phyloP scores from a whole-genome alignment of 2,888 invertebrate species.

The Cactoblastis cactorum region DNA sequence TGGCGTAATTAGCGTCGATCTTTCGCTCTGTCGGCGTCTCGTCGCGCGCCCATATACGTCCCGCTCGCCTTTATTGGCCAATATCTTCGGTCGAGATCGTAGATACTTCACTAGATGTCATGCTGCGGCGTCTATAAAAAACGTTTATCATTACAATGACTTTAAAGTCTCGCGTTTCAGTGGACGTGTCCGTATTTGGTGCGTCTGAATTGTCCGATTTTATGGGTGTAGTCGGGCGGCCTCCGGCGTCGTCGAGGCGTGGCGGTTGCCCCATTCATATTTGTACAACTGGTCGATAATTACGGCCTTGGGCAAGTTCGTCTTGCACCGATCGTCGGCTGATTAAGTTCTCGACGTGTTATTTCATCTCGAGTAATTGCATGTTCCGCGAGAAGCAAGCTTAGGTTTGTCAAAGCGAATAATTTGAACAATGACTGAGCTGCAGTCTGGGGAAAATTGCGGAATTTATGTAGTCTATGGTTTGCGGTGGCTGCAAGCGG shows the following conservation, averaged over 20 bases:
- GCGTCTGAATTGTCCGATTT: slow-evolving; percentile 27
- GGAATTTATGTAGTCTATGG: slow-evolving; percentile 33
- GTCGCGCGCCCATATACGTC: slow-evolving; percentile 53
- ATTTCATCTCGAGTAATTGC: slow-evolving; percentile 46
- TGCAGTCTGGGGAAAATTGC: slow-evolving; percentile 32
- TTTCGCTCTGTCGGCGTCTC: slow-evolving; percentile 58
- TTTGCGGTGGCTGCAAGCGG: slow-evolving; percentile 24
- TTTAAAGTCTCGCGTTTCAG: slow-evolving; percentile 1
- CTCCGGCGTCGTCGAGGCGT: slow-evolving; percentile 40
- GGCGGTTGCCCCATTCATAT: slow-evolving; percentile 59
- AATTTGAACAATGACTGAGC: slow-evolving; percentile 27
- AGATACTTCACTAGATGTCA: slow-evolving; percentile 59
- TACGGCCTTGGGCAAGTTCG: slow-evolving; percentile 44
- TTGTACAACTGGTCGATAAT: slow-evolving; percentile 67
- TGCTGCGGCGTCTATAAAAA: slow-evolving; percentile 43
- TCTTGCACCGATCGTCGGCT: slow-evolving; percentile 47
- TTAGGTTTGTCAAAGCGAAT: slow-evolving; percentile 24
- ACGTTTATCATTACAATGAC: slow-evolving; percentile 30
- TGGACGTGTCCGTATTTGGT: slow-evolving; percentile 26
- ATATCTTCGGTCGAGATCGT: slow-evolving; percentile 51
- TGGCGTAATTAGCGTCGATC: slow-evolving; percentile 72
- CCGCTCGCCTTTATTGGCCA: slow-evolving; percentile 53
- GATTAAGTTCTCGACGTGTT: slow-evolving; percentile 68
- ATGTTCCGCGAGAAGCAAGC: slow-evolving; percentile 23
- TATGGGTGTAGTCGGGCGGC: slow-evolving; percentile 37